These are phyloP conservation scores for Xiphydria camelus DNA, from an alignment of 2,888 invertebrate species.

Conservation along the genomic window DNA sequence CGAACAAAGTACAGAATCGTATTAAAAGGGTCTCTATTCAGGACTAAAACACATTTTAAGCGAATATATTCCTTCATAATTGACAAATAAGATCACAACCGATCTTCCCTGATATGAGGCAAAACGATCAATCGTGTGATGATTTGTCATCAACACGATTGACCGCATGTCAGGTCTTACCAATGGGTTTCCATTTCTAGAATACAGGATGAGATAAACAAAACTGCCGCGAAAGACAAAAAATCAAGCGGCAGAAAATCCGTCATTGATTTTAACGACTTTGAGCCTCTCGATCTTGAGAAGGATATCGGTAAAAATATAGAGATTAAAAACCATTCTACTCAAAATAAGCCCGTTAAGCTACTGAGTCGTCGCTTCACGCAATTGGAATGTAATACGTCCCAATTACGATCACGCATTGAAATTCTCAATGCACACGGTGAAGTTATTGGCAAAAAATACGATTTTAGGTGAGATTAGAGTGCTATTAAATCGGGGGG, in stretches of 20 bases:
- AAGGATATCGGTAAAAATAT: constrained; percentile 38
- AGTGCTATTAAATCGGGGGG: neutral
- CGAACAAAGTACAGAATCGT: too few relatives aligned
- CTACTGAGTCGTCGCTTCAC: constrained; percentile 44
- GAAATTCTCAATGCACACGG: constrained; percentile 40
- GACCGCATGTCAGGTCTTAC: too few relatives aligned
- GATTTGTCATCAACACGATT: too few relatives aligned
- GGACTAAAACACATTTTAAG: too few relatives aligned
- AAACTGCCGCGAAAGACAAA: constrained; percentile 19
- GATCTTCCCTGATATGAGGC: too few relatives aligned
- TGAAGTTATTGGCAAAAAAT: constrained; percentile 50
- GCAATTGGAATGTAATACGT: constrained; percentile 36
- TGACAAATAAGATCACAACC: too few relatives aligned
- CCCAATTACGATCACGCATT: constrained; percentile 24
- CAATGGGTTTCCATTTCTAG: constrained; percentile 21
- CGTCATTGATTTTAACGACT: constrained; percentile 37
- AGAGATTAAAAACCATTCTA: constrained; percentile 31
- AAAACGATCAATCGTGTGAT: too few relatives aligned
- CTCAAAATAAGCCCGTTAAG: constrained; percentile 34
- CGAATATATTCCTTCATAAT: too few relatives aligned
- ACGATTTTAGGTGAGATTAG: constrained; percentile 43
- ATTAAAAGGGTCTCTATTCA: too few relatives aligned
- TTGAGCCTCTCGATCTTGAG: constrained; percentile 35
- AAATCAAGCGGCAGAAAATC: constrained; percentile 25
- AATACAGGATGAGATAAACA: constrained; percentile 23